A percentile compares a stretch with the other conserved stretches of the same genome.
Conservation (phyloP, 2,888 invertebrate genomes). For the Escarpia spicata region DNA sequence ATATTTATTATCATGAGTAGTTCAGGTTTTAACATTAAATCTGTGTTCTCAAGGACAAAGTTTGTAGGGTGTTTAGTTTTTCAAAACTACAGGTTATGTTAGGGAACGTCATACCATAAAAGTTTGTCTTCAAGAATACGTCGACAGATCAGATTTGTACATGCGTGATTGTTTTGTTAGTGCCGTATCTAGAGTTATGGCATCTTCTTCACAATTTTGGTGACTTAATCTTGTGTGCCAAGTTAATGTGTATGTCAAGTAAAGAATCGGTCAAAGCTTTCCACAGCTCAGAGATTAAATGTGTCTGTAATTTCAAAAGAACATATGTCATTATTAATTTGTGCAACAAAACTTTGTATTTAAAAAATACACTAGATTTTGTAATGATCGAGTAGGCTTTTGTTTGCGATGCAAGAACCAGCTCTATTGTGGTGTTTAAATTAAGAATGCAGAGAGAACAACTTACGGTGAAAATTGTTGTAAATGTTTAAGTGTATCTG, state of each 20-base stretch:
- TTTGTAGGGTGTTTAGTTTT: neutral
- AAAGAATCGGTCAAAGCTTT: neutral
- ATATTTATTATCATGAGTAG: neutral
- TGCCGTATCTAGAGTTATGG: neutral
- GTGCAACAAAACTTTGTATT: neutral
- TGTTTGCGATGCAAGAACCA: neutral
- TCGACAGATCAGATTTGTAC: neutral
- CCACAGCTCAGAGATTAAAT: neutral
- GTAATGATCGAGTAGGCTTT: neutral
- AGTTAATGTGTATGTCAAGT: neutral
- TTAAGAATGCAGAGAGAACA: neutral
- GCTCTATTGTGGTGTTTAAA: neutral
- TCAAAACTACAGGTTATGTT: neutral
- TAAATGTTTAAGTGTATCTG: neutral
- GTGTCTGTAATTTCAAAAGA: no score
- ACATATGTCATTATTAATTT: neutral
- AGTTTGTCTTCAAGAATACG: neutral
- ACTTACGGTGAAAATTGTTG: neutral
- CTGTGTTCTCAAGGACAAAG: neutral
- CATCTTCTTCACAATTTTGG: neutral
- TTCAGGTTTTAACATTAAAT: constrained; percentile 8
- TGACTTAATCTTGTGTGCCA: constrained; percentile 3
- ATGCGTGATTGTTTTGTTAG: neutral
- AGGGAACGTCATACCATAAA: neutral
- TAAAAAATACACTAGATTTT: neutral